A percentile compares a stretch with the other conserved stretches of the same genome.
Evolutionary conservation across 2,113 vertebrate genomes (phyloP).

Genomic region (Hypanus sabinus): DNA sequence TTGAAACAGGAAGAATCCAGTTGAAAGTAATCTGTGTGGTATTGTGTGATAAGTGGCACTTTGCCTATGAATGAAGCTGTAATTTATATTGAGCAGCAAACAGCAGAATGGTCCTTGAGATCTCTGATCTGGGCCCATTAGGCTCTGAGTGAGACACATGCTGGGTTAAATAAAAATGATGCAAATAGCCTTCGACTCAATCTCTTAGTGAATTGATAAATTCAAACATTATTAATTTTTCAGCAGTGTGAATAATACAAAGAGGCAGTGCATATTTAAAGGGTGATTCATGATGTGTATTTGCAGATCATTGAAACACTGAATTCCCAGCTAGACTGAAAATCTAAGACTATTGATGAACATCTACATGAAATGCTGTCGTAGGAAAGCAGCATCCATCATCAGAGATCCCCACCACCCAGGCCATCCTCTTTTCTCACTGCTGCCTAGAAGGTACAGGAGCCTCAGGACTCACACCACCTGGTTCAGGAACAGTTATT

Average conservation of each 20-base stretch:
- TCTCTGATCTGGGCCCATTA: background rate
- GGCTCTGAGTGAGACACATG: background rate
- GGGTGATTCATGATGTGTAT: background rate
- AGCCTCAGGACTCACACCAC: no score
- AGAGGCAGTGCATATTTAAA: background rate
- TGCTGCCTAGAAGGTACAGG: no score
- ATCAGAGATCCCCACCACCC: no score
- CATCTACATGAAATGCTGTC: no score
- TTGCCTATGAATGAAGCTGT: background rate
- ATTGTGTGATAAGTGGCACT: slow-evolving; percentile 28
- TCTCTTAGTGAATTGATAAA: background rate
- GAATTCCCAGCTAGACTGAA: background rate
- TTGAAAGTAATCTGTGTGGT: background rate
- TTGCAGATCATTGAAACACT: background rate
- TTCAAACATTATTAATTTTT: slow-evolving; percentile 30
- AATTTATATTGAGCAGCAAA: background rate
- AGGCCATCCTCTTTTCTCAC: no score
- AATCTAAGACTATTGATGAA: background rate
- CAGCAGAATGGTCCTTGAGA: background rate
- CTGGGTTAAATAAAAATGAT: slow-evolving; percentile 18
- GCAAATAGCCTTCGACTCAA: background rate
- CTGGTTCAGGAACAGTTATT: no score
- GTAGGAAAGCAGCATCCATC: no score
- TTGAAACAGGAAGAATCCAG: background rate
- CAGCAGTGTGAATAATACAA: background rate